A percentile compares a stretch with the other conserved stretches of the same genome.
Evolutionary conservation across 2,113 vertebrate species (phyloP).

Genomic region (Plestiodon gilberti): DNA sequence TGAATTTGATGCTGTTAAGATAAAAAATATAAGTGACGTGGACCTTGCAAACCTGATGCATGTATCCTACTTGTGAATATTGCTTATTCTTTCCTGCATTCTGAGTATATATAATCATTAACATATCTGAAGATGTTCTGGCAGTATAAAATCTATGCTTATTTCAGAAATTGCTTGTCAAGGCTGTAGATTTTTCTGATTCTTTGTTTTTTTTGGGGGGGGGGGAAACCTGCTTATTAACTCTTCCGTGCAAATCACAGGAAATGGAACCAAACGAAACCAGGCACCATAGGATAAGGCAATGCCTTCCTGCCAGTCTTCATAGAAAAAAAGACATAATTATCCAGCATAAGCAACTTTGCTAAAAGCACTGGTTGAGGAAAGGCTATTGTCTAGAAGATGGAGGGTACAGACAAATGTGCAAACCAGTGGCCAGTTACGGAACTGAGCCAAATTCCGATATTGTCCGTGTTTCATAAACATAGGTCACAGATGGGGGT

Average conservation of each 20-base stretch:
- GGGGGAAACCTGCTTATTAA: background rate
- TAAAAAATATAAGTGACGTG: background rate
- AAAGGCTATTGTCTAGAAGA: background rate
- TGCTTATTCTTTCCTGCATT: background rate
- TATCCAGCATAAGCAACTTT: background rate
- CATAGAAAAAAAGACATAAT: background rate
- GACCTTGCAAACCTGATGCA: background rate
- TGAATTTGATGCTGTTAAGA: background rate
- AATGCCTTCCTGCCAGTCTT: background rate
- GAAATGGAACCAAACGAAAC: background rate
- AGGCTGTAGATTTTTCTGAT: background rate
- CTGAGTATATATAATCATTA: background rate
- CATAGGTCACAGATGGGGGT: too few relatives aligned
- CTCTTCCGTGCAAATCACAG: background rate
- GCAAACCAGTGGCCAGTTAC: background rate
- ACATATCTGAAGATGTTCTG: background rate
- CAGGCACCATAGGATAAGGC: background rate
- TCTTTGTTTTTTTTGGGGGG: background rate
- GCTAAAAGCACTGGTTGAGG: background rate
- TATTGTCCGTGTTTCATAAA: too few relatives aligned
- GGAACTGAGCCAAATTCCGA: background rate
- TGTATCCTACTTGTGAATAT: background rate
- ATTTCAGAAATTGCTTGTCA: constrained; percentile 19
- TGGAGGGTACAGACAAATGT: background rate
- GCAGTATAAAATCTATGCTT: background rate